A percentile compares a stretch with the other conserved stretches of the same genome.
These are phyloP conservation scores for Catagonus wagneri DNA, from an alignment of 2,113 vertebrate species.

Conservation along the genomic window DNA sequence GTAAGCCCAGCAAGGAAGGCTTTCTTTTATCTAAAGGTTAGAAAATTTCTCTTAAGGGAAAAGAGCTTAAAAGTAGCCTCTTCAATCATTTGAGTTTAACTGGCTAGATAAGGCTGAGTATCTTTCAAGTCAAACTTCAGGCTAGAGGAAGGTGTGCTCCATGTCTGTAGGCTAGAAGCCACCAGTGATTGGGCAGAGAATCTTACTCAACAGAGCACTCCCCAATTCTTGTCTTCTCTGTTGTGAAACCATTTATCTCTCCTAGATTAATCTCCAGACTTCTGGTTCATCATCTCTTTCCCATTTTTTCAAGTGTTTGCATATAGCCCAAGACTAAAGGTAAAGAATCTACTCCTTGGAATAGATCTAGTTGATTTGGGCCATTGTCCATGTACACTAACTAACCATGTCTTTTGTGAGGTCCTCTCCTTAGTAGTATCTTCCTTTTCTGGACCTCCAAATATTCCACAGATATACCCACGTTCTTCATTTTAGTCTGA, in stretches of 20 bases:
- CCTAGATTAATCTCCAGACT: neutral
- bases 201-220: neutral
- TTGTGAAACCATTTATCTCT: neutral
- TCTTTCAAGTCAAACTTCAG: neutral
- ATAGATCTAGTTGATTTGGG: neutral
- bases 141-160: neutral
- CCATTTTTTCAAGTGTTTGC: neutral
- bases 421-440: neutral
- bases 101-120: neutral
- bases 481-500: neutral
- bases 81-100: neutral
- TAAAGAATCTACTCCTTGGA: neutral
- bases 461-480: neutral
- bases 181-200: neutral
- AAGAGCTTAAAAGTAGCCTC: neutral
- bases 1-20: neutral
- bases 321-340: neutral
- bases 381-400: neutral
- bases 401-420: neutral
- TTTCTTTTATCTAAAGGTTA: neutral
- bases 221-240: neutral
- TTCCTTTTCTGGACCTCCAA: neutral
- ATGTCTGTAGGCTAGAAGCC: neutral
- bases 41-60: neutral
- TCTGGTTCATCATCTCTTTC: neutral